These are phyloP conservation scores for Torymus texanus DNA, from an alignment of 2,888 invertebrate species.

Conservation along the genomic window DNA sequence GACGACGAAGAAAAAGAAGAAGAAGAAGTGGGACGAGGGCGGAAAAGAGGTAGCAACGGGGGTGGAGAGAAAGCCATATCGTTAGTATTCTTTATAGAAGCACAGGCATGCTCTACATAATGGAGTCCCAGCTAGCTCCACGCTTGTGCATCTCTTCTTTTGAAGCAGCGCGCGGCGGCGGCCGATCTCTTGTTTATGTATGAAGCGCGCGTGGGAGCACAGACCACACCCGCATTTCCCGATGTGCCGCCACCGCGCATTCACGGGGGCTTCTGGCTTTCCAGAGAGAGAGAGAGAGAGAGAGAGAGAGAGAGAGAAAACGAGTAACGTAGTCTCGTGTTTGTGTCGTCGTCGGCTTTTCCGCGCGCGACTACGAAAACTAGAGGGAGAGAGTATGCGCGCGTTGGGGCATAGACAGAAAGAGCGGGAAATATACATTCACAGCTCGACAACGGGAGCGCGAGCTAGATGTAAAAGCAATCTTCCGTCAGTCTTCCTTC, in stretches of 20 bases:
- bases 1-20: constrained; percentile 42
- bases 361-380: constrained; percentile 59
- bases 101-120: constrained; percentile 74
- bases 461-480: constrained; percentile 68
- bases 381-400: constrained; percentile 47
- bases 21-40: background rate
- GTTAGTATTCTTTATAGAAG: constrained; percentile 75
- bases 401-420: constrained; percentile 30
- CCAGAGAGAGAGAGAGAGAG: background rate
- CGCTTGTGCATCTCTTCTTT: constrained; percentile 69
- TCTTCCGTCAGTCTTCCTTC: constrained; percentile 69
- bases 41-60: constrained; percentile 45
- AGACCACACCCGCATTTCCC: constrained; percentile 69
- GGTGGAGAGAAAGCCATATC: constrained; percentile 70
- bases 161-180: constrained; percentile 66
- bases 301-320: too few species aligned
- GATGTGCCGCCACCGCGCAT: constrained; percentile 57
- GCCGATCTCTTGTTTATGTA: constrained; percentile 75
- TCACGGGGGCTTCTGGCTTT: constrained; percentile 14
- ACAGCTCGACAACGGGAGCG: constrained; percentile 47
- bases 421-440: constrained; percentile 61
- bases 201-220: constrained; percentile 65
- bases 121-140: constrained; percentile 70
- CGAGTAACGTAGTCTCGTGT: constrained; percentile 42
- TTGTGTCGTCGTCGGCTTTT: constrained; percentile 54